phyloP scores from a whole-genome alignment of 2,113 vertebrate species.

The Festucalex cinctus region DNA sequence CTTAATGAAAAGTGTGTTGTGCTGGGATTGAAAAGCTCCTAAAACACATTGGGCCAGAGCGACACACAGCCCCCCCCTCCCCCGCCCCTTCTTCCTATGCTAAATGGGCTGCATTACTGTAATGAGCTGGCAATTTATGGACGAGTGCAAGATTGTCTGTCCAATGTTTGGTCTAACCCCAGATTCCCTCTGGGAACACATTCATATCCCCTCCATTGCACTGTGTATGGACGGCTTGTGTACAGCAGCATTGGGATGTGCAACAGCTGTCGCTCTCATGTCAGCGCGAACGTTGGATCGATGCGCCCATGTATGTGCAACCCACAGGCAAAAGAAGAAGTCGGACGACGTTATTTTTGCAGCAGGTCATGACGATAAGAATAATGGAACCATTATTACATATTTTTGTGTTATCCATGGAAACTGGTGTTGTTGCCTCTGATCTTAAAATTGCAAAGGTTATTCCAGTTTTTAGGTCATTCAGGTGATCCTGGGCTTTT shows the following conservation, averaged over 20 bases:
- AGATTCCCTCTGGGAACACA: conserved; percentile 30
- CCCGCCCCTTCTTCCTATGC: conserved; percentile 20
- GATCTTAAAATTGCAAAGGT: too few species aligned
- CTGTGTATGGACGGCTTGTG: neutral
- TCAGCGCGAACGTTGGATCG: neutral
- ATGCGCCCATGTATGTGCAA: neutral
- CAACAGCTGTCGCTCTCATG: conserved; percentile 12
- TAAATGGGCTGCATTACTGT: conserved; percentile 69
- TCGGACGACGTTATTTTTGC: neutral
- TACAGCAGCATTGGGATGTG: neutral
- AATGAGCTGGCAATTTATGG: conserved; percentile 71
- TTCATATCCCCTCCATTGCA: conserved; percentile 7
- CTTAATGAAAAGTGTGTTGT: conserved; percentile 63
- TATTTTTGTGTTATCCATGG: too few species aligned
- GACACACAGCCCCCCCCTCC: neutral
- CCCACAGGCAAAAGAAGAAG: neutral
- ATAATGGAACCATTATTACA: too few species aligned
- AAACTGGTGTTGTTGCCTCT: too few species aligned
- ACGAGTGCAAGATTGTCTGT: conserved; percentile 55
- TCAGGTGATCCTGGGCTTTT: too few species aligned
- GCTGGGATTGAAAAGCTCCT: conserved; percentile 58
- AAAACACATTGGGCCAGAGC: conserved; percentile 46
- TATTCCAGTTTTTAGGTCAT: too few species aligned
- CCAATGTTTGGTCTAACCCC: conserved; percentile 49
- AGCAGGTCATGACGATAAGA: too few species aligned